A percentile compares a stretch with the other conserved stretches of the same genome.
These are phyloP conservation scores for Apotomis capreana DNA, from an alignment of 2,888 invertebrate genomes.

Conservation along the genomic window DNA sequence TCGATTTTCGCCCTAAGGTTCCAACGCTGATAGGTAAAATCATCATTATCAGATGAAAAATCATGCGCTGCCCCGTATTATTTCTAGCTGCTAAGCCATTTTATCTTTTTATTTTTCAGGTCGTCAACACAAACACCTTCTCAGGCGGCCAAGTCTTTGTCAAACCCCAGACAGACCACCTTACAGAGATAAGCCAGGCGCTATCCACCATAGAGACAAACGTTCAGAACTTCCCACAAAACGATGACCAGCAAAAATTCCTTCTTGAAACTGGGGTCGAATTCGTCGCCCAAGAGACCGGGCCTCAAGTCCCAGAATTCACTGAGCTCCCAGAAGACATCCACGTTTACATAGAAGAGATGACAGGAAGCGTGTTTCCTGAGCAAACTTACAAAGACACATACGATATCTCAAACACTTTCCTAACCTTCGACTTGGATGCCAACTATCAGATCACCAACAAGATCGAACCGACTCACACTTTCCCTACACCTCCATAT, in stretches of 20 bases:
- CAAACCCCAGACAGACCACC: constrained; percentile 54
- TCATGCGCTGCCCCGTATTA: no score
- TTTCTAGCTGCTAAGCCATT: neutral
- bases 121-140: constrained; percentile 62
- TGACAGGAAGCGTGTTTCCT: constrained; percentile 31
- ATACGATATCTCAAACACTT: constrained; percentile 20
- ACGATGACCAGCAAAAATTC: constrained; percentile 56
- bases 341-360: constrained; percentile 48
- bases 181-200: constrained; percentile 57
- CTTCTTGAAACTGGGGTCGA: constrained; percentile 59
- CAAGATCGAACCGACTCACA: neutral
- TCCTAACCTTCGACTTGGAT: constrained; percentile 24
- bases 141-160: constrained; percentile 70
- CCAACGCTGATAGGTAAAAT: no score
- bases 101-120: constrained; percentile 53
- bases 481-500: constrained; percentile 63
- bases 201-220: constrained; percentile 52
- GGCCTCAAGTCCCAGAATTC: constrained; percentile 15
- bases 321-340: constrained; percentile 43
- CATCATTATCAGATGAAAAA: no score
- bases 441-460: constrained; percentile 6
- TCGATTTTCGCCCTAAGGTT: no score
- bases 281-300: constrained; percentile 54
- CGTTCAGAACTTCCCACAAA: constrained; percentile 56
- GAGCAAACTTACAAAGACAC: constrained; percentile 1